Conservation (phyloP, 2,888 invertebrate species). For the Phasia obesa region DNA sequence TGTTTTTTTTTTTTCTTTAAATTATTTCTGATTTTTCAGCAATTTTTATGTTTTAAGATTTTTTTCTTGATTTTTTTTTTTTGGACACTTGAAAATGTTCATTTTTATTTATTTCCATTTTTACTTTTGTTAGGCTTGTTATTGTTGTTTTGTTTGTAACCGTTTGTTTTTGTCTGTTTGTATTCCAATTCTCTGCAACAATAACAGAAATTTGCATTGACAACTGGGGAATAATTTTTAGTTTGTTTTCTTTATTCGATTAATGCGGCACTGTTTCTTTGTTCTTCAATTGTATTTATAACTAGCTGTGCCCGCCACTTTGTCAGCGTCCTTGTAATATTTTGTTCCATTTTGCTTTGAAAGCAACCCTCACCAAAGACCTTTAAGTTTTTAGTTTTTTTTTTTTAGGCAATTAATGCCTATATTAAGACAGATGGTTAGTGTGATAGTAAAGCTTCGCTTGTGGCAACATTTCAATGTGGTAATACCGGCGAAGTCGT, state of each 20-base stretch:
- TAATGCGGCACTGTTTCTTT: slow-evolving; percentile 18
- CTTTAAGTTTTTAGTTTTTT: too few relatives aligned
- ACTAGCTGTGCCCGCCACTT: too few relatives aligned
- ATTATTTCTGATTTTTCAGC: slow-evolving; percentile 52
- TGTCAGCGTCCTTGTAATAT: too few relatives aligned
- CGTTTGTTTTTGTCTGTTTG: too few relatives aligned
- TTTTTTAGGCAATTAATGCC: too few relatives aligned
- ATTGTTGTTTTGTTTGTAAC: slow-evolving; percentile 31
- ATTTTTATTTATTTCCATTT: too few relatives aligned
- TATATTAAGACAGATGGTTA: too few relatives aligned
- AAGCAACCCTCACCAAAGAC: too few relatives aligned
- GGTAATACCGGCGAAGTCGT: too few relatives aligned
- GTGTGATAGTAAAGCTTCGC: too few relatives aligned
- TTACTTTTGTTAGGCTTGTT: slow-evolving; percentile 1
- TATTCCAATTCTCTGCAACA: slow-evolving; percentile 46
- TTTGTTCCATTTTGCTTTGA: too few relatives aligned
- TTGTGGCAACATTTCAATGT: too few relatives aligned
- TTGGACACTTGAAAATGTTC: slow-evolving; percentile 66
- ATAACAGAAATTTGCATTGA: slow-evolving; percentile 68
- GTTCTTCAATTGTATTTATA: slow-evolving; percentile 5
- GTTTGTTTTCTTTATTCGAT: slow-evolving; percentile 45
- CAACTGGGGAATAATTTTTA: slow-evolving; percentile 69
- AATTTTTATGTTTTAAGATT: slow-evolving; percentile 59
- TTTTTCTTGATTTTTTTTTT: slow-evolving; percentile 25
- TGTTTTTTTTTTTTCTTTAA: slow-evolving; percentile 7